A percentile compares a stretch with the other conserved stretches of the same genome.
These are phyloP conservation scores for Procambarus clarkii DNA, from an alignment of 1,140 invertebrate genomes.

Conservation along the genomic window DNA sequence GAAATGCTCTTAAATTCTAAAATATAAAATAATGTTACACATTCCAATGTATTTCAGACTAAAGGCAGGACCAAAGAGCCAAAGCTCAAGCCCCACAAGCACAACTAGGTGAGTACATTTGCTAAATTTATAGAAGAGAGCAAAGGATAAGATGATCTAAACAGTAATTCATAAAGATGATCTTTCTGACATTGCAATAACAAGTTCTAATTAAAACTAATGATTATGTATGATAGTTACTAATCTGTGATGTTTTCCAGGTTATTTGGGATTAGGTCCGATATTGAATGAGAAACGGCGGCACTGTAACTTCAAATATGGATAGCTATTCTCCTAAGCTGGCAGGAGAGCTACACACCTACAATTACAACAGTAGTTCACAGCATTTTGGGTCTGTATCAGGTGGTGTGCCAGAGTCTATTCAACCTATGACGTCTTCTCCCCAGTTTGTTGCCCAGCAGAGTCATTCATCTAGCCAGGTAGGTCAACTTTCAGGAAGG, in stretches of 20 bases:
- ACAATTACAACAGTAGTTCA: not conserved
- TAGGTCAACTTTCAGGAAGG: not conserved
- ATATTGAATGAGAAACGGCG: not conserved
- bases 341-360: not conserved
- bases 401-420: not conserved
- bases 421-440: not conserved
- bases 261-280: not conserved
- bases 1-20: no score
- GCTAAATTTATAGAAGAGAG: no score
- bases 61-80: no score
- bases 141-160: no score
- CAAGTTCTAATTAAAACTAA: no score
- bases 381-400: not conserved
- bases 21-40: no score
- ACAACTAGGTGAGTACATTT: no score
- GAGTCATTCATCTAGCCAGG: not conserved
- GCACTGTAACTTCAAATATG: not conserved
- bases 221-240: no score
- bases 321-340: not conserved
- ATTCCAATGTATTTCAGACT: no score
- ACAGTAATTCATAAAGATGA: no score
- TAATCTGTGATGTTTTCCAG: not conserved
- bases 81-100: no score
- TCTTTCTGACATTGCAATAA: no score
- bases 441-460: not conserved